A percentile compares a stretch with the other conserved stretches of the same genome.
phyloP scores from a whole-genome alignment of 2,888 invertebrate genomes.

The Odontothrips loti region DNA sequence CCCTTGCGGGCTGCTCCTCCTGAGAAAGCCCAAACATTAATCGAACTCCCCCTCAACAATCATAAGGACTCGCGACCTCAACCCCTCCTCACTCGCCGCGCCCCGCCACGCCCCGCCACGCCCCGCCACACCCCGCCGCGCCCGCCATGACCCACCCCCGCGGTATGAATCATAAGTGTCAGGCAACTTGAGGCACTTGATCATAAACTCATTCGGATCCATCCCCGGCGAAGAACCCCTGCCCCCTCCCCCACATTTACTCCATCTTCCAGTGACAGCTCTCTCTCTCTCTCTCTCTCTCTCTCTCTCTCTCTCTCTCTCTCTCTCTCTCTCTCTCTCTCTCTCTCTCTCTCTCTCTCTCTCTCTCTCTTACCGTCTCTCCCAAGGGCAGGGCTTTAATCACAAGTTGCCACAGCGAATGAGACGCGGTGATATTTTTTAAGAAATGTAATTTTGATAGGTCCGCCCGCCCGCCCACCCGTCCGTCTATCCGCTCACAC shows the following conservation, averaged over 20 bases:
- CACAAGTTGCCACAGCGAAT: slow-evolving; percentile 2
- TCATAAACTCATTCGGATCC: slow-evolving; percentile 22
- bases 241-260: neutral
- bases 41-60: neutral
- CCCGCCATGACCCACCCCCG: neutral
- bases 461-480: neutral
- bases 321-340: neutral
- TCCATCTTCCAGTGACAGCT: slow-evolving; percentile 9
- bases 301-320: neutral
- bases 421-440: slow-evolving; percentile 22
- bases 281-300: neutral
- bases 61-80: neutral
- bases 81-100: neutral
- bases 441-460: slow-evolving; percentile 10
- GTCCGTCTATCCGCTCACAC: neutral
- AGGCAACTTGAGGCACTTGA: slow-evolving; percentile 22
- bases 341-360: neutral
- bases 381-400: neutral
- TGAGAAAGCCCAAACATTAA: neutral
- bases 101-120: slow-evolving; percentile 3
- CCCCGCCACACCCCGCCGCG: neutral
- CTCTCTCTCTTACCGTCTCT: too few species aligned
- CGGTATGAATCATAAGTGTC: slow-evolving; percentile 17
- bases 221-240: neutral
- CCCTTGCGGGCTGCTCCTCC: too few species aligned